Evolutionary conservation across 2,113 vertebrate species (phyloP).

Genomic region (Mus spicilegus): DNA sequence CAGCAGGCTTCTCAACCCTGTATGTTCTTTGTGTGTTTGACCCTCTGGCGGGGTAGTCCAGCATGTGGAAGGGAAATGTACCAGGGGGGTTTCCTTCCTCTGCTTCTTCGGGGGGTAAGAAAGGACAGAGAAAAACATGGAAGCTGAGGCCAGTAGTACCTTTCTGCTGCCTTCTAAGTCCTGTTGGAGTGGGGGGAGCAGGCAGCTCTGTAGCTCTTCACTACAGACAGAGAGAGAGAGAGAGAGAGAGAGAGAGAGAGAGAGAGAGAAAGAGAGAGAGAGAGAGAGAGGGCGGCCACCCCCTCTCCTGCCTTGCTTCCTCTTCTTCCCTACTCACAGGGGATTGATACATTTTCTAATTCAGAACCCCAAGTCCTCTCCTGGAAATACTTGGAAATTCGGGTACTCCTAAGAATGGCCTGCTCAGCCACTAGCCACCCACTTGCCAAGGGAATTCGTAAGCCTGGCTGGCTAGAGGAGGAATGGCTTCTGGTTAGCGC

Average conservation of each 20-base stretch:
- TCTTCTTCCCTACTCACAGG: neutral
- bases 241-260: no score
- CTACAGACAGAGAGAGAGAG: no score
- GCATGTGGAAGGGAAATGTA: accelerated
- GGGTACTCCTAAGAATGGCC: neutral
- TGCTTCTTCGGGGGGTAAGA: accelerated
- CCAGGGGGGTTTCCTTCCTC: accelerated
- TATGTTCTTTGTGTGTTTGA: neutral
- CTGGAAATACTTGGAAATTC: neutral
- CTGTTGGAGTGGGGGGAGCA: neutral
- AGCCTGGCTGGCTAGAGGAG: neutral
- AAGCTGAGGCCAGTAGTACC: neutral
- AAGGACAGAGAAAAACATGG: neutral
- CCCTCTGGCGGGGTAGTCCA: neutral
- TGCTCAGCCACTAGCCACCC: neutral
- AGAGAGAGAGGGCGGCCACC: accelerated
- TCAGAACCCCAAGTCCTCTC: neutral
- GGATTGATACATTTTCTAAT: neutral
- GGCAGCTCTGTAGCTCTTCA: neutral
- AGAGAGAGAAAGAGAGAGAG: no score
- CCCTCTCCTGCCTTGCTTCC: accelerated
- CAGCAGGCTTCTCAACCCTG: accelerated
- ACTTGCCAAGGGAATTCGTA: accelerated
- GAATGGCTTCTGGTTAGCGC: accelerated
- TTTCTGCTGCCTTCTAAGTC: accelerated